Evolutionary conservation across 2,888 invertebrate genomes (phyloP), one percentile per base, ranked within the genome.

Genomic region (Megalurothrips usitatus): DNA sequence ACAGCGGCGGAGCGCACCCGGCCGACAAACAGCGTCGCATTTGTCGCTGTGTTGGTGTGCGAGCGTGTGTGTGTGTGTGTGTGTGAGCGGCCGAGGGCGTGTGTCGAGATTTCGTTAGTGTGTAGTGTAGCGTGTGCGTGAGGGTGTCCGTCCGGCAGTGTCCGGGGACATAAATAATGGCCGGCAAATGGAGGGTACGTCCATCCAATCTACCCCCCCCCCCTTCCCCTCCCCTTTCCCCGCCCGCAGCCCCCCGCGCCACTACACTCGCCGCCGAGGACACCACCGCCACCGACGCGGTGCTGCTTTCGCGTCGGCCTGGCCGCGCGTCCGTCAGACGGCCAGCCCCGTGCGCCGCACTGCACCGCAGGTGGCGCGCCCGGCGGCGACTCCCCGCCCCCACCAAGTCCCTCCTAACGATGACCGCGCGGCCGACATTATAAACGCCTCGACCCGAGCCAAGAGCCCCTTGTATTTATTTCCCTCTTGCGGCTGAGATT

Each of bases 131-230:
- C 19, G 58, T 17, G 58, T 17, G 58, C 58, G 19, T 43, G 34
- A 43, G 34, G 34, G 34, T 6, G 34, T 43, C 34, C 34, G 34
- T 43, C 34, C 58, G 19, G 58, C 58, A 14, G 58, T 75, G 68
- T 75, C 58, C 58, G 19, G 17, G 58, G 68, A 75, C 68, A 75
- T 75, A 26, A 75, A 75, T 75, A 75, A 75, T 75, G 68, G 68
- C 26, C 68, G 26, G 26, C 68, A 75, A 75, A 75, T 26, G 68
- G 68, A 58, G 68, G 68, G 68, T 75, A 75, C 68, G 68, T 75
- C 68, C 68, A 75, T 75, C 68, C 68, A 75, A 75, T 75, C 68
- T 58, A 58, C 58, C 14, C 58, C 34, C 34, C 34, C 34, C 34
- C 34, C 34, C 34, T 6, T 6, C 34, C 34, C 34, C 34, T 58